Conservation (phyloP, 2,797 vertebrate species). For the Enteromius fasciolatus region DNA sequence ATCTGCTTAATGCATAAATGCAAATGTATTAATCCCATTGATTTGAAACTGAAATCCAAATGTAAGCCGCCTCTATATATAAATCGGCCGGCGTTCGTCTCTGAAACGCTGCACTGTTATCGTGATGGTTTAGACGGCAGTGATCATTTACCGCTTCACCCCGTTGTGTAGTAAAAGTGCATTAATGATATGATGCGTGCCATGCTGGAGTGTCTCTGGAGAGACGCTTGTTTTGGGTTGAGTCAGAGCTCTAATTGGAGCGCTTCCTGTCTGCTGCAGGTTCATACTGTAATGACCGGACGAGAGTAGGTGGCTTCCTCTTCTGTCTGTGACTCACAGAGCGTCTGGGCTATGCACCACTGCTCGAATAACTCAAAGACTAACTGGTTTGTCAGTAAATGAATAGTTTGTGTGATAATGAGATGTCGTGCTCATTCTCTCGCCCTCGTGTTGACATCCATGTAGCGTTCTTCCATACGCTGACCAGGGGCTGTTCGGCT, state of each 20-base stretch:
- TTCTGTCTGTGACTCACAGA: conserved; percentile 31
- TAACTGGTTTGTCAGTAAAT: not conserved
- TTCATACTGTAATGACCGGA: conserved; percentile 5
- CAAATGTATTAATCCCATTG: not conserved
- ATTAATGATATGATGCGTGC: not conserved
- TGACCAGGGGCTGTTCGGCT: not conserved
- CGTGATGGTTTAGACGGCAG: not conserved
- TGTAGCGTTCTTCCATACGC: not conserved
- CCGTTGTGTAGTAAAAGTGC: not conserved
- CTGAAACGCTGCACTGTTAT: not conserved
- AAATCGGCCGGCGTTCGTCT: not conserved
- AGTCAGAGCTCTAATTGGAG: conserved; percentile 27
- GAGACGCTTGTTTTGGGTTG: not conserved
- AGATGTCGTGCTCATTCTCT: not conserved
- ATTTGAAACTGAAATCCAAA: not conserved
- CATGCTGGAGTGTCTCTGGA: not conserved
- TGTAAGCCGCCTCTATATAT: not conserved
- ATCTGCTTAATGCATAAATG: not conserved
- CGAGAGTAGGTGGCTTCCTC: conserved; percentile 26
- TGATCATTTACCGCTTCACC: not conserved
- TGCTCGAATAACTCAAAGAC: not conserved
- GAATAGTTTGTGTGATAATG: conserved; percentile 13
- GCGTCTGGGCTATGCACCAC: not conserved
- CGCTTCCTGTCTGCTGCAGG: not conserved
- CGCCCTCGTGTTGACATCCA: not conserved